Evolutionary conservation across 2,888 invertebrate genomes (phyloP).

Genomic region (Globia sparganii): DNA sequence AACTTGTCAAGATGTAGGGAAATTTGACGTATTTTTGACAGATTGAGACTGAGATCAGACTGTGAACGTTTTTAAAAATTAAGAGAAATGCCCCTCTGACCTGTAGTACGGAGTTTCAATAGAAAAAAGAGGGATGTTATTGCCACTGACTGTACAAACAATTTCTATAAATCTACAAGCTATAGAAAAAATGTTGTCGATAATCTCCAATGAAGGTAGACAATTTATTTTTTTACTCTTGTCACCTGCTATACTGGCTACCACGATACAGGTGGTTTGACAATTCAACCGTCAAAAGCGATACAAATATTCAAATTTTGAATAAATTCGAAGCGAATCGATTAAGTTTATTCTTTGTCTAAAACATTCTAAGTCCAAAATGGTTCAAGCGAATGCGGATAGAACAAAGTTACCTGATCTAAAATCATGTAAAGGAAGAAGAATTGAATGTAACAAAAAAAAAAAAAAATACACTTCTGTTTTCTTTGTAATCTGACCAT

Average conservation of each 20-base stretch:
- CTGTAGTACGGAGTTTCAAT: not conserved
- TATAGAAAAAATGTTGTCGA: slow-evolving; percentile 2
- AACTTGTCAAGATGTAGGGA: too few relatives aligned
- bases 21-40: too few relatives aligned
- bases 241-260: slow-evolving; percentile 22
- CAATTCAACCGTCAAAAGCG: slow-evolving; percentile 13
- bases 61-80: too few relatives aligned
- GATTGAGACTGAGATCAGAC: too few relatives aligned
- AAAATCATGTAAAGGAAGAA: slow-evolving; percentile 55
- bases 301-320: slow-evolving; percentile 17
- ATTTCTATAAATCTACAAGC: slow-evolving; percentile 1
- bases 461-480: slow-evolving; percentile 68
- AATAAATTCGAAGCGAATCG: not conserved
- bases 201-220: slow-evolving; percentile 2
- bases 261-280: not conserved
- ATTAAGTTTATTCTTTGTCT: slow-evolving; percentile 18
- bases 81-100: too few relatives aligned
- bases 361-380: slow-evolving; percentile 26
- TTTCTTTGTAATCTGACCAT: slow-evolving; percentile 70
- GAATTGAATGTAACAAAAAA: slow-evolving; percentile 60
- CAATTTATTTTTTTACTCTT: not conserved
- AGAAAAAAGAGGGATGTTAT: not conserved
- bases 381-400: slow-evolving; percentile 45
- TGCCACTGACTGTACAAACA: not conserved
- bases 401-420: slow-evolving; percentile 57